Base-by-base conservation (phyloP, 1,140 invertebrate species). In the Sinonovacula constricta region DNA sequence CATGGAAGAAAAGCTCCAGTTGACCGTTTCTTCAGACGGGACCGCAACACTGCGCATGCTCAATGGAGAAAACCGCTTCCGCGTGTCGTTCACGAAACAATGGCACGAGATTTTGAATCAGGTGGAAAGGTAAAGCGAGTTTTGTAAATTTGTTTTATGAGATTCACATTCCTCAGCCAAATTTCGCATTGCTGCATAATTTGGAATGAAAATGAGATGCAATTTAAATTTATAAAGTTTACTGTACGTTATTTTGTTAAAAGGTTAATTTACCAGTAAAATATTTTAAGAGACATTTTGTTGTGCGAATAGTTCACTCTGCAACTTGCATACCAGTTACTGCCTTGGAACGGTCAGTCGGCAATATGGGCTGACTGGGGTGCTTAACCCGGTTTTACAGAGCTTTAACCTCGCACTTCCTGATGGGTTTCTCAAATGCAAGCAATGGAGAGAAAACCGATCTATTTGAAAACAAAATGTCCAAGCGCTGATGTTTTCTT, bases 81-180 rank as follows among this genome's bases (percentile, higher is more conserved):
- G 70, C 2, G 7, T 74, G 28, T 74, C 70, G 26, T 63, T 63
- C 33, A 51, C 54, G 15, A 28, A 63, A n/a, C 57, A 34, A 1
- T 74, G 70, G 70, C 30, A 33, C 12, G 51, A 63, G 33, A 63
- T 74, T n/a, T 22, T 74, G 18, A 59, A 74, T 74, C 57, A 74
- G 33, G 54, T 74, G 3, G 57, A 63, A 63, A 63, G 15, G 70
- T 74, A 74, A 49, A 15, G 33, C 22, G 10, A 53, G 7, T 36
- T 22, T 36, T n/a, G n/a, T n/a, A n/a, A n/a, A n/a, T n/a, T n/a
- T n/a, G n/a, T n/a, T n/a, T n/a, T n/a, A n/a, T n/a, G n/a, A n/a
- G n/a, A n/a, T n/a, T n/a, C n/a, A n/a, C n/a, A n/a, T 65, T 65
- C 5, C 33, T 65, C 36, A 30, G 26, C 12, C 26, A 18, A 7